Conservation (phyloP, 2,797 vertebrate genomes). For the Sorex maritimensis region DNA sequence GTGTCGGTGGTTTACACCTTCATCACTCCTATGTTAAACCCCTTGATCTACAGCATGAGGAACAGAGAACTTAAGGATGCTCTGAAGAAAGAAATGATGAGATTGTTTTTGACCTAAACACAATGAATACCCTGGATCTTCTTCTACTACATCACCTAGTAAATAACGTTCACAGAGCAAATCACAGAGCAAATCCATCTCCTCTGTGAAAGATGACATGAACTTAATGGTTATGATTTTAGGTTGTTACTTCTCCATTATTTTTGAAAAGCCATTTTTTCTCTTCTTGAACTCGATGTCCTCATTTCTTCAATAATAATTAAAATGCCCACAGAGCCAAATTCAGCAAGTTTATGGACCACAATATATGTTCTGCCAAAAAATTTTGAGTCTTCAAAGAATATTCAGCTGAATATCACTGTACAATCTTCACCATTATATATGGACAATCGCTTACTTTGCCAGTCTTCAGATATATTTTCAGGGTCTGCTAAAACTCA, state of each 20-base stretch:
- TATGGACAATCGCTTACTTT: too few relatives aligned
- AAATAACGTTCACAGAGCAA: not conserved
- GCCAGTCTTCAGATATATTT: too few relatives aligned
- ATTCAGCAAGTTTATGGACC: not conserved
- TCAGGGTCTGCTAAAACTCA: too few relatives aligned
- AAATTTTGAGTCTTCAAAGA: not conserved
- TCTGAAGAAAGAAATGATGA: conserved; percentile 31
- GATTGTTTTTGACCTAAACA: not conserved
- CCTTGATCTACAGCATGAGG: conserved; percentile 70
- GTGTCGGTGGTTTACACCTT: conserved; percentile 67
- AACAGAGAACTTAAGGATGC: conserved; percentile 70
- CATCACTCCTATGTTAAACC: conserved; percentile 51
- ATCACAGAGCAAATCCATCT: not conserved
- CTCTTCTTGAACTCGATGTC: not conserved
- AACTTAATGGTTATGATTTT: not conserved
- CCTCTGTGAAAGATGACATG: not conserved
- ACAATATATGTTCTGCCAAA: not conserved
- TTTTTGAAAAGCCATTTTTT: not conserved
- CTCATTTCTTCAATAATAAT: not conserved
- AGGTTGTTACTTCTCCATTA: not conserved
- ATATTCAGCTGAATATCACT: not conserved
- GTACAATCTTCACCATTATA: not conserved
- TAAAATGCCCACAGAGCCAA: not conserved
- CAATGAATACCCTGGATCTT: not conserved
- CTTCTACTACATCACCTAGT: fast-evolving